Percentiles rank a stretch among this genome's conserved stretches.
phyloP scores from a whole-genome alignment of 1,140 invertebrate genomes.

The Asobara japonica region DNA sequence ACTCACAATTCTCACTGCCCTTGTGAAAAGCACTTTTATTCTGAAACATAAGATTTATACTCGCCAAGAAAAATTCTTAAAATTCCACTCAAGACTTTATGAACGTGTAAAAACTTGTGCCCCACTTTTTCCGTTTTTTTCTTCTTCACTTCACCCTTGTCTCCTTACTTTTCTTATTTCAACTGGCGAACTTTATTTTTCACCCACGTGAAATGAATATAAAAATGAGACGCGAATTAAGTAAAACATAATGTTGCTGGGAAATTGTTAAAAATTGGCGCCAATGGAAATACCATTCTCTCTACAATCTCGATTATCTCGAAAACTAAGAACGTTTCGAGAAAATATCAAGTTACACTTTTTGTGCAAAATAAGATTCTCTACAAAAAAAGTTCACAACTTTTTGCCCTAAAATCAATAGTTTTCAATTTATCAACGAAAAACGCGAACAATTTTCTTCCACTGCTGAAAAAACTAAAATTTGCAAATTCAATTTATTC shows the following conservation, averaged over 20 bases:
- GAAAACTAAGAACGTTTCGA: too few species aligned
- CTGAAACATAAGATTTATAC: background rate
- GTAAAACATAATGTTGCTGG: background rate
- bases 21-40: background rate
- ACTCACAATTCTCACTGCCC: background rate
- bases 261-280: too few species aligned
- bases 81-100: constrained; percentile 9
- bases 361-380: background rate
- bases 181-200: constrained; percentile 1
- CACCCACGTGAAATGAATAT: background rate
- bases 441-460: too few species aligned
- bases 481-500: background rate
- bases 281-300: too few species aligned
- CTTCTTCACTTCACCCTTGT: background rate
- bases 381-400: background rate
- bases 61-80: background rate
- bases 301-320: too few species aligned
- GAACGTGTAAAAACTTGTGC: constrained; percentile 13
- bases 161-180: background rate
- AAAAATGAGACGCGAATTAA: constrained; percentile 8
- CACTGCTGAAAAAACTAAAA: too few species aligned
- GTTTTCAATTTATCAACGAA: background rate
- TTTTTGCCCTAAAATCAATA: background rate
- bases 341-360: background rate
- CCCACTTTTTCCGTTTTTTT: background rate